Conservation (phyloP, 2,888 invertebrate species). For the Cecidostiba fungosa region DNA sequence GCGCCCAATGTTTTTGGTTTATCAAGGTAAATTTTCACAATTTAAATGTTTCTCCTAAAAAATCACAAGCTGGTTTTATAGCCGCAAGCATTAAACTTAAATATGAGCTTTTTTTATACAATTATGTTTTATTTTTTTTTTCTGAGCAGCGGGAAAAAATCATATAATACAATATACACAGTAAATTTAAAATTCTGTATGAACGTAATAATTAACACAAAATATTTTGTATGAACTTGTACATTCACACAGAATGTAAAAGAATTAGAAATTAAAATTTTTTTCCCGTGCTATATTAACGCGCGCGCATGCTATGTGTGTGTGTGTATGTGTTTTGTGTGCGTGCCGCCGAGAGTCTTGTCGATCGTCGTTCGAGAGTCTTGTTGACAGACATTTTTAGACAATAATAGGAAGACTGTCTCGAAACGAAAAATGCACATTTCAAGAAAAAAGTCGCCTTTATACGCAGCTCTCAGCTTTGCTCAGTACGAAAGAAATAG, state of each 20-base stretch:
- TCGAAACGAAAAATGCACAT: slow-evolving; percentile 60
- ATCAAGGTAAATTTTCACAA: slow-evolving; percentile 42
- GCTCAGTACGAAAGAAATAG: slow-evolving; percentile 41
- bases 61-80: slow-evolving; percentile 59
- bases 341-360: slow-evolving; percentile 58
- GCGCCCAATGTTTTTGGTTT: slow-evolving; percentile 22
- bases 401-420: slow-evolving; percentile 59
- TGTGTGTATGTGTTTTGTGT: slow-evolving; percentile 33
- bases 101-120: slow-evolving; percentile 49
- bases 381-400: slow-evolving; percentile 32
- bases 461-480: slow-evolving; percentile 47
- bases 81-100: slow-evolving; percentile 53
- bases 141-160: slow-evolving; percentile 45
- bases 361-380: slow-evolving; percentile 54
- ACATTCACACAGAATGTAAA: slow-evolving; percentile 15
- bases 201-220: slow-evolving; percentile 27
- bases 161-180: slow-evolving; percentile 23
- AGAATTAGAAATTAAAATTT: slow-evolving; percentile 30
- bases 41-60: slow-evolving; percentile 62
- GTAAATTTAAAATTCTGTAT: slow-evolving; percentile 23
- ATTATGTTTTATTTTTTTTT: slow-evolving; percentile 47
- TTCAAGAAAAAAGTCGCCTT: slow-evolving; percentile 42
- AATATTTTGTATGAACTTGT: slow-evolving; percentile 32
- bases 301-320: background rate
- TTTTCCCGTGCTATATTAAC: slow-evolving; percentile 32